Conservation (phyloP, 2,888 invertebrate species). For the Anoncus sp. region DNA sequence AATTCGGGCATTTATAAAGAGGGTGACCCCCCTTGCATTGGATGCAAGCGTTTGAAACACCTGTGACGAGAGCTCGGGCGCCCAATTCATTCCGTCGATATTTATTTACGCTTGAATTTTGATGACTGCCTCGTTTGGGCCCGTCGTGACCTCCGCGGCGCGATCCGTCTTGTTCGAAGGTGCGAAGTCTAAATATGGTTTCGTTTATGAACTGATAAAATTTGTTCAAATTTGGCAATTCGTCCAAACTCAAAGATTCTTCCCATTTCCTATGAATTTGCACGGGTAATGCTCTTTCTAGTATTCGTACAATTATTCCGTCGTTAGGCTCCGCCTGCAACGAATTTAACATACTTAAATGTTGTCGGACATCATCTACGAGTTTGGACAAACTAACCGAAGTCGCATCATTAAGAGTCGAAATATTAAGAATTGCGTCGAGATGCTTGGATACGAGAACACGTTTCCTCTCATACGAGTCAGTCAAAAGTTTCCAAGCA, state of each 20-base stretch:
- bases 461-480: constrained; percentile 57
- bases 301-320: constrained; percentile 19
- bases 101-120: not conserved
- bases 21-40: constrained; percentile 34
- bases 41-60: constrained; percentile 10
- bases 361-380: constrained; percentile 56
- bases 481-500: constrained; percentile 45
- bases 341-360: constrained; percentile 61
- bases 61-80: constrained; percentile 11
- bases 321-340: constrained; percentile 55
- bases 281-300: constrained; percentile 27
- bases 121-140: constrained; percentile 8
- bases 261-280: constrained; percentile 36
- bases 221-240: constrained; percentile 1
- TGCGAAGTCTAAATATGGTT: constrained; percentile 13
- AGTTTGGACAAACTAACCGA: constrained; percentile 27
- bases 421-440: constrained; percentile 49
- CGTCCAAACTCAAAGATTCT: constrained; percentile 20
- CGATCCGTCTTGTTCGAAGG: constrained; percentile 24
- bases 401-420: constrained; percentile 8
- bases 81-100: constrained; percentile 1
- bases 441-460: constrained; percentile 60
- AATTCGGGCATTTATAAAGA: constrained; percentile 41
- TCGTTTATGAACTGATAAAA: constrained; percentile 37
- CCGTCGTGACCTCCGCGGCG: constrained; percentile 2